phyloP scores from a whole-genome alignment of 2,888 invertebrate genomes.

The Cantharis nigra region DNA sequence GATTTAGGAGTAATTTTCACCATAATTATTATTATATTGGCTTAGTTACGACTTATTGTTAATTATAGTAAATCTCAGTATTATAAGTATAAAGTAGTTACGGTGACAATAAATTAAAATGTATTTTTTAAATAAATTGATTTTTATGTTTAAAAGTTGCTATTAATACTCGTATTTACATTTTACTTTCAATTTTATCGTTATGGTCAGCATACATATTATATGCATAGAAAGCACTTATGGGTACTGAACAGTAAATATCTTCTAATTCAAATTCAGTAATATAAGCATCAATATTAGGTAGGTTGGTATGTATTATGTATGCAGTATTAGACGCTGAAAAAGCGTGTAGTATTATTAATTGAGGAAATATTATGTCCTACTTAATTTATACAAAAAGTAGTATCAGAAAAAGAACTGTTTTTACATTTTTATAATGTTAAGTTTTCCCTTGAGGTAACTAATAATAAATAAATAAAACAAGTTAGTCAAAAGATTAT shows the following conservation, averaged over 20 bases:
- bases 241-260: background rate
- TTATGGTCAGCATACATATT: background rate
- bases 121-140: background rate
- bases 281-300: no score
- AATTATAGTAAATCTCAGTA: background rate
- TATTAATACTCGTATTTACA: background rate
- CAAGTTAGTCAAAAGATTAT: no score
- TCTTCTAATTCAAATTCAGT: background rate
- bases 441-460: no score
- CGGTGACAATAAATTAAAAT: conserved; percentile 10
- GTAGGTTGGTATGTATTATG: no score
- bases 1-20: background rate
- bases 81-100: conserved; percentile 1
- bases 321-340: background rate
- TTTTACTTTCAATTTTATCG: background rate
- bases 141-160: background rate
- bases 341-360: background rate
- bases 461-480: no score
- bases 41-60: background rate
- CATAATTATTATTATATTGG: background rate
- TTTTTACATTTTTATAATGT: no score
- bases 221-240: background rate
- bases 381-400: background rate
- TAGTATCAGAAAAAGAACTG: background rate
- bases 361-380: background rate